Base-by-base conservation (phyloP, 2,113 vertebrate genomes). In the Oncorhynchus gorbuscha region DNA sequence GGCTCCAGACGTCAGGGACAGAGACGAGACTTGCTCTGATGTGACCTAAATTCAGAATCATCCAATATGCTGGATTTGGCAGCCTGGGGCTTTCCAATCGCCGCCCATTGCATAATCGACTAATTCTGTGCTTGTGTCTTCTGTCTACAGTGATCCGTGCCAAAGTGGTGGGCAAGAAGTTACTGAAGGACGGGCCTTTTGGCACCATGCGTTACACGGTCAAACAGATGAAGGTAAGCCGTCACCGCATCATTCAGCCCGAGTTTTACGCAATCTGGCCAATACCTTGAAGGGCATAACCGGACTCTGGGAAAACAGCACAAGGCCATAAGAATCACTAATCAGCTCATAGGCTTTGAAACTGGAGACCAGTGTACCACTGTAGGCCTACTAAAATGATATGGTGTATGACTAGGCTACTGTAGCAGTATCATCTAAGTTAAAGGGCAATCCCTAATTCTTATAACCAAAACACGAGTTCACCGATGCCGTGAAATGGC, bases 81-180 rank as follows among this genome's bases (percentile, higher is more conserved):
- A 55, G 16, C 59, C 11, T 24, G 59, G 4, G 59, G 59, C 51
- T 18, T 13, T n/a, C n/a, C 59, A 62, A n/a, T 22, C 6, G 24
- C 7, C 9, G 18, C 3, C 59, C 59, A 62, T 62, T 7, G n/a
- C 18, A 62, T 22, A 62, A 69, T 35, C 20, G 3, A 39, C 4
- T n/a, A 6, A 39, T 45, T 32, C 18, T 69, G 20, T 76, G 67
- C 51, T 49, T 81, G 24, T 81, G 48, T 78, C 55, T 70, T 91
- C 11, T 89, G 71, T 92, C 75, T 73, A 35, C 93, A 99, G 97
- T 99, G 86, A 99, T 99, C 78, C 92, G 98, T 77, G 98, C 97
- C 82, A 98, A 98, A 88, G 96, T 99, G 77, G 97, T 99, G 70
- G 97, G 95, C 5, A 99, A 99, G 94, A 99, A 98, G 89, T 91